Evolutionary conservation across 2,888 invertebrate species (phyloP).

Genomic region (Tetragonula carbonaria): DNA sequence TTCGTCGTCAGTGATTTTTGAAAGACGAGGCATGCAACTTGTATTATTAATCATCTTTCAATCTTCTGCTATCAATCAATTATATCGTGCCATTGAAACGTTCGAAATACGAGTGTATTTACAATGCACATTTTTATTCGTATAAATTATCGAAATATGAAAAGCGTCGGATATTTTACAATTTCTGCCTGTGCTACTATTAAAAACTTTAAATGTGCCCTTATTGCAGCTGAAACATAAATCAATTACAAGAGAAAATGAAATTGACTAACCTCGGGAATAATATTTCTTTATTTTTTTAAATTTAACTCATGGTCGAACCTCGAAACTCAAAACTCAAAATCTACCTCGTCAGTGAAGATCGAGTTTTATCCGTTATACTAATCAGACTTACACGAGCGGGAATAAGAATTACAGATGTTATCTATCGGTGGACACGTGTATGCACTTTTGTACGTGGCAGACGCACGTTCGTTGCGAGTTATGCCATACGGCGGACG

Average conservation of each 20-base stretch:
- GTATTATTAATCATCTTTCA: not conserved
- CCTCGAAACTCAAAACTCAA: not conserved
- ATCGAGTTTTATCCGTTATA: not conserved
- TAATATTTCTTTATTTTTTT: too few species aligned
- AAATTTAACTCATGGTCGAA: not conserved
- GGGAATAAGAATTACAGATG: slow-evolving; percentile 7
- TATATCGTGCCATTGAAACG: not conserved
- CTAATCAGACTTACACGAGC: not conserved
- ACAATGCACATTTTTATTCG: too few species aligned
- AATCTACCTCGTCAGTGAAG: not conserved
- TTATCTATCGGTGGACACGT: slow-evolving; percentile 24
- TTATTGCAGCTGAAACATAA: too few species aligned
- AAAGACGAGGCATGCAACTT: not conserved
- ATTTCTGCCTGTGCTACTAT: too few species aligned
- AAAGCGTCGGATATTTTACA: too few species aligned
- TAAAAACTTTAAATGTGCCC: too few species aligned
- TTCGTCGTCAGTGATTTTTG: not conserved
- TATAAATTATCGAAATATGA: too few species aligned
- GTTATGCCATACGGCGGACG: slow-evolving; percentile 49
- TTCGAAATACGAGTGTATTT: not conserved
- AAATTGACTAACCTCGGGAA: too few species aligned
- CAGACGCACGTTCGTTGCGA: slow-evolving; percentile 26
- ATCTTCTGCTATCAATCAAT: not conserved
- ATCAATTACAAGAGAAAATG: too few species aligned
- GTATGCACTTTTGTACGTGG: slow-evolving; percentile 35